Percentiles rank a stretch among this genome's conserved stretches.
These are phyloP conservation scores for Alligator sinensis DNA, from an alignment of 2,113 vertebrate genomes.

Conservation along the genomic window DNA sequence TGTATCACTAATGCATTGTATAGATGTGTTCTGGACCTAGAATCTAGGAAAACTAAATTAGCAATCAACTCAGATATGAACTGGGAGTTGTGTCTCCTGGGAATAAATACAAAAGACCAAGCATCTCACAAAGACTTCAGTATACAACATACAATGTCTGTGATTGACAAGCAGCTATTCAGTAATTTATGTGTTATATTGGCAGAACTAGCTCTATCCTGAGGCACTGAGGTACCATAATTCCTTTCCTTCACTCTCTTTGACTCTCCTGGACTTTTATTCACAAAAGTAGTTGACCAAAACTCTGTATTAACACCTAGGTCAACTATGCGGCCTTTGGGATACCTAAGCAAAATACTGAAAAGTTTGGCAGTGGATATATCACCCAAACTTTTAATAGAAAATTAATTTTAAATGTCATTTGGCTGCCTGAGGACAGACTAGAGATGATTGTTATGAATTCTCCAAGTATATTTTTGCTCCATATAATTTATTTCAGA, in stretches of 20 bases:
- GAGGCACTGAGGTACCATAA: too few relatives aligned
- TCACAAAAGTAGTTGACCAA: background rate
- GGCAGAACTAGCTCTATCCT: background rate
- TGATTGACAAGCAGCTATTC: background rate
- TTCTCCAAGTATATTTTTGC: background rate
- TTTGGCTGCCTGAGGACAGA: background rate
- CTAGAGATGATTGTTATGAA: background rate
- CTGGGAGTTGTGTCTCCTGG: background rate
- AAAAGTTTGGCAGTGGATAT: background rate
- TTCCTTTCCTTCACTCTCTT: background rate
- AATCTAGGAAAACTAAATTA: background rate
- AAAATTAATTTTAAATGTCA: background rate
- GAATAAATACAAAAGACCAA: background rate
- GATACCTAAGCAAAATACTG: background rate
- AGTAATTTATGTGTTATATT: background rate
- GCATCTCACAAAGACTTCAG: background rate
- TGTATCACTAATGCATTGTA: background rate
- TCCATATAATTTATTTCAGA: background rate
- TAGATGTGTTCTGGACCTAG: background rate
- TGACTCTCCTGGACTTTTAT: background rate
- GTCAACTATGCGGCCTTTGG: background rate
- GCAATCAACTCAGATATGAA: background rate
- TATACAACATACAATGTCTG: background rate
- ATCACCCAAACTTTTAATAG: background rate
- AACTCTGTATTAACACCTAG: background rate